A percentile compares a stretch with the other conserved stretches of the same genome.
Conservation (phyloP, 2,797 vertebrate genomes). For the Sebastes kiyomatsui region DNA sequence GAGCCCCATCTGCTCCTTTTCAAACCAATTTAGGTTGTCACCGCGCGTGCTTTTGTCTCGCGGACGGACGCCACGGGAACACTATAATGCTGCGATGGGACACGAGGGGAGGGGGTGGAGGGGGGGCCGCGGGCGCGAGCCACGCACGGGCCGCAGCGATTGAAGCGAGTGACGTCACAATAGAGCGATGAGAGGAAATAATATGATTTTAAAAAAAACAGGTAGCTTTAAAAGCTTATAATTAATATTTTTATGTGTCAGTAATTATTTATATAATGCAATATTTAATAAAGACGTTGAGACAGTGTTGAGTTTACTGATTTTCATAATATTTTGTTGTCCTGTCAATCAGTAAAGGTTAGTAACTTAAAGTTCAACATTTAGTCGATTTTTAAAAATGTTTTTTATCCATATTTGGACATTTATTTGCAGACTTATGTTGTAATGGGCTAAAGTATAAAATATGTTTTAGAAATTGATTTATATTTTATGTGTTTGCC, state of each 20-base stretch:
- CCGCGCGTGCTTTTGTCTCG: constrained; percentile 91
- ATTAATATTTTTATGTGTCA: not conserved
- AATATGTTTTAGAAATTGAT: not conserved
- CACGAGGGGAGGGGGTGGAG: not conserved
- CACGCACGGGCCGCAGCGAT: constrained; percentile 14
- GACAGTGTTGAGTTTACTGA: not conserved
- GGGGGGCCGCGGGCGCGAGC: constrained; percentile 25
- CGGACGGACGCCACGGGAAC: constrained; percentile 80
- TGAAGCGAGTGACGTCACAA: constrained; percentile 61
- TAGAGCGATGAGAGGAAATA: constrained; percentile 6
- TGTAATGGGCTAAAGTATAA: not conserved
- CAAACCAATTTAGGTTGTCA: constrained; percentile 92
- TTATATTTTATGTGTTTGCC: not conserved
- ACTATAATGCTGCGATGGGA: constrained; percentile 25
- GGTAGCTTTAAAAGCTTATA: not conserved
- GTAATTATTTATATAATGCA: not conserved
- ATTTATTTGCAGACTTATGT: not conserved
- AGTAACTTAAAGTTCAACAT: not conserved
- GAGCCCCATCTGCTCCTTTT: constrained; percentile 95
- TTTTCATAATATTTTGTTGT: not conserved
- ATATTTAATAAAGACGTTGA: not conserved
- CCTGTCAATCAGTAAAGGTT: not conserved
- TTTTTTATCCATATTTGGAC: not conserved
- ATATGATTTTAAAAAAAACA: not conserved
- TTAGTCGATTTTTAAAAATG: not conserved